These are phyloP conservation scores for Synanthedon tipuliformis DNA, from an alignment of 2,888 invertebrate species.

Conservation along the genomic window DNA sequence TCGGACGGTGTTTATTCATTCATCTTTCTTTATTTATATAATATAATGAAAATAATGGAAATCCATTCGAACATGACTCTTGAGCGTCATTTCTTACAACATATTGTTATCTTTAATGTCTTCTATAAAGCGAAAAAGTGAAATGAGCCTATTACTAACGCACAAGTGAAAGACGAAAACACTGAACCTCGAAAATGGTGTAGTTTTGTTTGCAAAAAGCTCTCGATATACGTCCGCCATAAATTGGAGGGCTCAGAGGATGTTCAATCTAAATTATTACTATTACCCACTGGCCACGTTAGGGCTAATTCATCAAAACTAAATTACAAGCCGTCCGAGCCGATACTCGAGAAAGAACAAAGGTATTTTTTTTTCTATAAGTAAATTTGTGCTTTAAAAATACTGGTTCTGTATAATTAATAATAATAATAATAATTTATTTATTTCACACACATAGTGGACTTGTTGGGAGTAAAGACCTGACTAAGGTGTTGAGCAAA, in stretches of 20 bases:
- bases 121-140: too few relatives aligned
- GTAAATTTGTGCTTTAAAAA: too few relatives aligned
- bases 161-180: constrained; percentile 16
- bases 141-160: too few relatives aligned
- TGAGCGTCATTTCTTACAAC: background rate
- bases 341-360: constrained; percentile 10
- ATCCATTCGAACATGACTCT: background rate
- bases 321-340: constrained; percentile 43
- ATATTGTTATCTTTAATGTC: background rate
- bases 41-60: too few relatives aligned
- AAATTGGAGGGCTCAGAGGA: constrained; percentile 34
- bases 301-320: constrained; percentile 52
- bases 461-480: too few relatives aligned
- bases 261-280: constrained; percentile 18
- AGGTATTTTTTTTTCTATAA: background rate
- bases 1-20: background rate
- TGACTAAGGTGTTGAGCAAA: too few relatives aligned
- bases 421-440: too few relatives aligned
- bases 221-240: constrained; percentile 37
- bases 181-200: constrained; percentile 29
- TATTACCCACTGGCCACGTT: constrained; percentile 40
- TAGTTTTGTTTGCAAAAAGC: constrained; percentile 32
- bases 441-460: too few relatives aligned
- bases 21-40: background rate
- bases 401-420: too few relatives aligned